A percentile compares a stretch with the other conserved stretches of the same genome.
Conservation (phyloP, 2,888 invertebrate genomes). For the Ephialtes manifestator region DNA sequence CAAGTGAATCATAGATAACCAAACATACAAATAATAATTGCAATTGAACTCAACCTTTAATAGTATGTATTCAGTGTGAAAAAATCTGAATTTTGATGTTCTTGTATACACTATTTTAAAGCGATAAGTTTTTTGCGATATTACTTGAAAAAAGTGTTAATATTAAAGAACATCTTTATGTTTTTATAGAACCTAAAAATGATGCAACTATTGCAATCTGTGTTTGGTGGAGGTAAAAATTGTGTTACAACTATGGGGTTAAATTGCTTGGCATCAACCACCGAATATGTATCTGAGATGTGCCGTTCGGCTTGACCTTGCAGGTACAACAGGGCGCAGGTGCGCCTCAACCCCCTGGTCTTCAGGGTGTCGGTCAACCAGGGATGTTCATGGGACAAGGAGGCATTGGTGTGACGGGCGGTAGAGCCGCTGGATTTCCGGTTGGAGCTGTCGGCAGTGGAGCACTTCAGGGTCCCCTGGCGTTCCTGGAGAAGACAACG, state of each 20-base stretch:
- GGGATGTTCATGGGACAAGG: constrained; percentile 83
- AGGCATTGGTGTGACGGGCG: constrained; percentile 79
- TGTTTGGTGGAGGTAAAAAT: background rate
- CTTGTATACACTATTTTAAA: too few relatives aligned
- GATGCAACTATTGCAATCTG: too few relatives aligned
- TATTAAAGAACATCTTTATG: too few relatives aligned
- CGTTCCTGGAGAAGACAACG: constrained; percentile 95
- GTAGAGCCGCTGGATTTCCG: constrained; percentile 92
- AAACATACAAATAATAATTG: too few relatives aligned
- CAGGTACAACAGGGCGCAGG: constrained; percentile 83
- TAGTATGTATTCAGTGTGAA: too few relatives aligned
- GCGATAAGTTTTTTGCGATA: too few relatives aligned
- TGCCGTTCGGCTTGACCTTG: constrained; percentile 70
- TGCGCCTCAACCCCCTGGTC: constrained; percentile 78
- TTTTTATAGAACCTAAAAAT: too few relatives aligned
- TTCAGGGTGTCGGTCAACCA: constrained; percentile 82
- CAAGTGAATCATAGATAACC: too few relatives aligned
- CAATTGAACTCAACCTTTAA: too few relatives aligned
- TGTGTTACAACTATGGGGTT: background rate
- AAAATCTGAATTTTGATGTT: too few relatives aligned
- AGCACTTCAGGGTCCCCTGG: constrained; percentile 93
- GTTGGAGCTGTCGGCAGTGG: constrained; percentile 85
- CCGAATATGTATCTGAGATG: constrained; percentile 47
- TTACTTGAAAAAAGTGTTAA: too few relatives aligned
- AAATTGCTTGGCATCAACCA: background rate